Percentiles rank a stretch among this genome's conserved stretches.
phyloP scores from a whole-genome alignment of 2,113 vertebrate genomes.

The Odocoileus virginianus region DNA sequence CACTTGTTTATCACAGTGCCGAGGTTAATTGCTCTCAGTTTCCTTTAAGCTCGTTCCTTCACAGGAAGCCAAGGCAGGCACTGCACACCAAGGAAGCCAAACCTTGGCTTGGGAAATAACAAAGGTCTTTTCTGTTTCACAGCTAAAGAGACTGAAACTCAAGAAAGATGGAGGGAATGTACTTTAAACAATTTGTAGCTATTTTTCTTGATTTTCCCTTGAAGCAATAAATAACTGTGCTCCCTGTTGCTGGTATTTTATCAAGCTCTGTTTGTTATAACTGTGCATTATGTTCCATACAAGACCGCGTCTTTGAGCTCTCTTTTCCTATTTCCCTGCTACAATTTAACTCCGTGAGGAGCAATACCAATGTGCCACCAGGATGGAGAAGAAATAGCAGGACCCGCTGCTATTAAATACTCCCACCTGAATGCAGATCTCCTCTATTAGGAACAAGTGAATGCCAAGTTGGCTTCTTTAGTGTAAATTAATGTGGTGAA shows the following conservation, averaged over 20 bases:
- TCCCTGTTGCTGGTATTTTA: conserved; percentile 72
- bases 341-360: conserved; percentile 53
- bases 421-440: background rate
- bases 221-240: conserved; percentile 64
- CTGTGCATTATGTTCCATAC: conserved; percentile 31
- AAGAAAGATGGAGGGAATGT: conserved; percentile 38
- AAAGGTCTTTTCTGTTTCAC: conserved; percentile 51
- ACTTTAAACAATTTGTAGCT: conserved; percentile 74
- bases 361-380: conserved; percentile 6
- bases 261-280: conserved; percentile 62
- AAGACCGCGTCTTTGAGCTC: conserved; percentile 50
- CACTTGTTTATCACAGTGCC: background rate
- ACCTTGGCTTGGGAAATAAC: conserved; percentile 44
- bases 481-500: background rate
- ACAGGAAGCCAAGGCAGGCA: conserved; percentile 35
- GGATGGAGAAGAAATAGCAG: background rate
- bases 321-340: background rate
- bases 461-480: background rate
- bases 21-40: background rate
- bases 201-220: conserved; percentile 72
- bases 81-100: background rate
- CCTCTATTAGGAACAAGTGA: background rate
- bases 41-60: background rate
- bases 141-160: conserved; percentile 29
- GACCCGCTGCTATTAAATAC: background rate